phyloP scores from a whole-genome alignment of 1,140 invertebrate species.

The Thaumatotibia leucotreta region DNA sequence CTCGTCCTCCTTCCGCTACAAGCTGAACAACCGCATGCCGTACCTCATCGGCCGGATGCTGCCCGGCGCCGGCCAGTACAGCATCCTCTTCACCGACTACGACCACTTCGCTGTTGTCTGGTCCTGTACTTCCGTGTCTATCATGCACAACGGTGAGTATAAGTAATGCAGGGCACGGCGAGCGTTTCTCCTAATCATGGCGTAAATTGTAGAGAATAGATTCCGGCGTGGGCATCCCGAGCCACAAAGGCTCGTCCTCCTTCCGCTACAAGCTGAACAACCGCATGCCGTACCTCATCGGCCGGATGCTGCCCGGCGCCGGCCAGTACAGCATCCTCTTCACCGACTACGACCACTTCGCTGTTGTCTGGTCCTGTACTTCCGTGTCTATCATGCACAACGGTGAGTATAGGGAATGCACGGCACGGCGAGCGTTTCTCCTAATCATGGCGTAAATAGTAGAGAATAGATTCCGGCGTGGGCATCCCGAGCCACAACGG shows the following conservation, averaged over 20 bases:
- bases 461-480: too few species aligned
- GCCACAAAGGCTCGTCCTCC: slow-evolving; percentile 66
- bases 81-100: slow-evolving; percentile 84
- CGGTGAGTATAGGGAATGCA: slow-evolving; percentile 74
- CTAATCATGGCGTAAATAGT: too few species aligned
- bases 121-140: slow-evolving; percentile 81
- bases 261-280: slow-evolving; percentile 79
- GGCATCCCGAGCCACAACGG: slow-evolving; percentile 71
- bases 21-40: slow-evolving; percentile 79
- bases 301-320: slow-evolving; percentile 80
- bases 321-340: slow-evolving; percentile 82
- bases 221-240: slow-evolving; percentile 73
- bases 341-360: slow-evolving; percentile 84
- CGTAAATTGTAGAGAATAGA: too few species aligned
- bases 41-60: slow-evolving; percentile 79
- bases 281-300: slow-evolving; percentile 79
- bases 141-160: slow-evolving; percentile 77
- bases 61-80: slow-evolving; percentile 82
- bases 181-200: too few species aligned
- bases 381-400: slow-evolving; percentile 78
- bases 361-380: slow-evolving; percentile 84
- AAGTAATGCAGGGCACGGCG: too few species aligned
- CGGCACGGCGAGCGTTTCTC: too few species aligned
- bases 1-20: slow-evolving; percentile 75
- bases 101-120: slow-evolving; percentile 82